Base-by-base conservation (phyloP, 2,797 vertebrate species). In the Chiroxiphia lanceolata region DNA sequence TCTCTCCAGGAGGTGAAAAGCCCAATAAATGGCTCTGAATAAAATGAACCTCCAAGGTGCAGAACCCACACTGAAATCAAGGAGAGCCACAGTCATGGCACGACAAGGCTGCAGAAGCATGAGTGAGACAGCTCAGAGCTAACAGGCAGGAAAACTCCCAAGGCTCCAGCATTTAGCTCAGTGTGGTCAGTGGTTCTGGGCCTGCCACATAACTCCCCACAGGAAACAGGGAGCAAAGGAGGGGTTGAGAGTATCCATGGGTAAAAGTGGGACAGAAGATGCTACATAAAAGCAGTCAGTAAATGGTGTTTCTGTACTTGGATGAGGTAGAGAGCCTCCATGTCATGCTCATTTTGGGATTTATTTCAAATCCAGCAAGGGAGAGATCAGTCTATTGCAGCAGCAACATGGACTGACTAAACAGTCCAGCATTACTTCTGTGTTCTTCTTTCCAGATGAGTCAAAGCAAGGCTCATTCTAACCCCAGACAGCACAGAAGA, bases 161-260 rank as follows among this genome's bases (percentile, higher is more conserved):
- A 20, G 1, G 9, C 48, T 70, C 33, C 56, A 61, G 78, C 57
- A 53, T 13, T 56, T 63, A 47, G 63, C 47, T 75, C 51, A 48
- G n/a, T 3, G 1, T 1, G 1, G 34, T 7, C 13, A 1, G 44
- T 25, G 12, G 44, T 15, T 57, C 44, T 2, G 2, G 29, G 42
- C 36, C 63, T 63, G 63, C 29, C 40, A 77, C 13, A 1, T 13
- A 71, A 67, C n/a, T 7, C 20, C 27, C n/a, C 79, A 51, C 3
- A 64, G 61, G n/a, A 70, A 88, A 77, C 3, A 1, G 1, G 23
- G 16, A 38, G 34, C 33, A 36, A 68, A 21, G 44, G 26, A 54
- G 38, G 50, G 56, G 31, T 11, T 57, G 61, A 60, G 16, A 29
- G 38, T 17, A 81, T 6, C n/a, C 9, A 3, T 4, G 33, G 29